Evolutionary conservation across 2,797 vertebrate genomes (phyloP).

Genomic region (Lindbergichthys nudifrons): DNA sequence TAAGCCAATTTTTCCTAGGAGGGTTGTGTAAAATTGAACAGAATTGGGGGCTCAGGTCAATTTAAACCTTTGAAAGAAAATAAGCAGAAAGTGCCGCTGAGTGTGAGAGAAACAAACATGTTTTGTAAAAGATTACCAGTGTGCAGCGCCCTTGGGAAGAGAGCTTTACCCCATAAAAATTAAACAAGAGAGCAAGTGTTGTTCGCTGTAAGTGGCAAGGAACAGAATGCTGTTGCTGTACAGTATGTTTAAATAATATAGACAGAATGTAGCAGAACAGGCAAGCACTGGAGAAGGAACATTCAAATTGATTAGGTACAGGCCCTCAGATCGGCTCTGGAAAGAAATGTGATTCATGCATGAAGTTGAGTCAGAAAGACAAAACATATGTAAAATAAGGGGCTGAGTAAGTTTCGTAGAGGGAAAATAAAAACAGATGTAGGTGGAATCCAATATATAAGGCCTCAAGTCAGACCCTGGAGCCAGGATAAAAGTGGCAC

Average conservation of each 20-base stretch:
- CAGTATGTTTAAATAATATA: conserved; percentile 1
- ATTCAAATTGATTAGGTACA: conserved; percentile 23
- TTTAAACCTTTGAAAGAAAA: conserved; percentile 20
- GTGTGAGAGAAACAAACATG: conserved; percentile 24
- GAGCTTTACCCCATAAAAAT: conserved; percentile 5
- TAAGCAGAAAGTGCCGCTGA: conserved; percentile 1
- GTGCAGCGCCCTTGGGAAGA: background rate
- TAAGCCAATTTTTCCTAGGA: conserved; percentile 2
- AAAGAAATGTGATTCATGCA: conserved; percentile 31
- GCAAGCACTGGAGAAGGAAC: conserved; percentile 5
- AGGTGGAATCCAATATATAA: conserved; percentile 21
- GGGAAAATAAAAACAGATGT: conserved; percentile 61
- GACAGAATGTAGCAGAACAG: background rate
- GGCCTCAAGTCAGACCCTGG: conserved; percentile 26
- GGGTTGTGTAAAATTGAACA: conserved; percentile 25
- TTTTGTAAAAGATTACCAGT: conserved; percentile 9
- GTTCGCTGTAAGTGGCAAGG: background rate
- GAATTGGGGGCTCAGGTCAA: conserved; percentile 16
- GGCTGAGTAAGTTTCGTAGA: conserved; percentile 18
- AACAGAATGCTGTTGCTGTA: background rate
- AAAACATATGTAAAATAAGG: conserved; percentile 44
- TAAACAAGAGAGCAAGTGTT: background rate
- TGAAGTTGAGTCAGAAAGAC: conserved; percentile 34
- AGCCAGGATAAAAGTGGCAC: conserved; percentile 54
- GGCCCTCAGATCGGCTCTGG: background rate